A percentile compares a stretch with the other conserved stretches of the same genome.
Conservation (phyloP, 2,797 vertebrate genomes). For the Acridotheres tristis region DNA sequence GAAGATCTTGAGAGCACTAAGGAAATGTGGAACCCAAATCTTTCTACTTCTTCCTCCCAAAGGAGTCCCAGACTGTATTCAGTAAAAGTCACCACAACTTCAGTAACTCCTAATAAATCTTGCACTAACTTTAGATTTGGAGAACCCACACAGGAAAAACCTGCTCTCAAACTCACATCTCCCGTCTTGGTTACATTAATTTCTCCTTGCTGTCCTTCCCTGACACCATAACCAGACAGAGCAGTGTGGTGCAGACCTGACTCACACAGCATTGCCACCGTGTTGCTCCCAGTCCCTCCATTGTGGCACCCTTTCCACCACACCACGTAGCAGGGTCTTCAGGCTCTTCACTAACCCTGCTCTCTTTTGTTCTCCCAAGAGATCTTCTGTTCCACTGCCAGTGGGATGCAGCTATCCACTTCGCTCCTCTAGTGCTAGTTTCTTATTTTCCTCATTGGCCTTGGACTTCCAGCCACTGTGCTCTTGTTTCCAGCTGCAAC, state of each 20-base stretch:
- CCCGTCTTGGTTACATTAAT: neutral
- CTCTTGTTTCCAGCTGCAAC: neutral
- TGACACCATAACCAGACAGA: neutral
- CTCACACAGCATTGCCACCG: neutral
- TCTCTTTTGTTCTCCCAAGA: neutral
- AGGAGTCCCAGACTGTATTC: neutral
- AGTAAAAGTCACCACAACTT: neutral
- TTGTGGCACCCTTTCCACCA: neutral
- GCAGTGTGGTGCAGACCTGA: neutral
- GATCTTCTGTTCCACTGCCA: neutral
- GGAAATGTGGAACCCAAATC: slow-evolving; percentile 29
- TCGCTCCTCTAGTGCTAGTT: neutral
- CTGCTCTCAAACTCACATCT: slow-evolving; percentile 14
- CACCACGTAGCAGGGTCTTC: neutral
- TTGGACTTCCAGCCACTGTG: neutral
- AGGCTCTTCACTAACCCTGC: neutral
- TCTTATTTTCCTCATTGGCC: neutral
- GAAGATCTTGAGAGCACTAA: neutral
- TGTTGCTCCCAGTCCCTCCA: neutral
- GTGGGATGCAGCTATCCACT: neutral
- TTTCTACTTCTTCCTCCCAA: slow-evolving; percentile 4
- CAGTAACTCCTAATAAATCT: slow-evolving; percentile 32
- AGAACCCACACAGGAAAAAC: slow-evolving; percentile 33
- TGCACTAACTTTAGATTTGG: neutral
- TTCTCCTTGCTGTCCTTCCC: slow-evolving; percentile 13